These are phyloP conservation scores for Sialia sialis DNA, from an alignment of 2,113 vertebrate species.

Conservation along the genomic window DNA sequence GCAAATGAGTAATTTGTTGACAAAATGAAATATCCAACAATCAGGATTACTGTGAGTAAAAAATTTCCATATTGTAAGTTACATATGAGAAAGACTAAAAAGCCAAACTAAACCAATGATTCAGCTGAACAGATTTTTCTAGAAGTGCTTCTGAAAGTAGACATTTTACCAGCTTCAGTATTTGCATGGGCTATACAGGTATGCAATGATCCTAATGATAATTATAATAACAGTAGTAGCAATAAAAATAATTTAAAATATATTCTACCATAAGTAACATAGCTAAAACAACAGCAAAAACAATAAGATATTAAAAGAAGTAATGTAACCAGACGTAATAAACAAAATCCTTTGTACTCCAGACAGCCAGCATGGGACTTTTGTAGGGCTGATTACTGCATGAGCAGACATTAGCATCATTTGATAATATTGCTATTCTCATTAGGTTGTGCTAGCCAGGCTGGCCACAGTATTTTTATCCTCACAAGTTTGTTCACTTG, in stretches of 20 bases:
- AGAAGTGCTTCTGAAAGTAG: not conserved
- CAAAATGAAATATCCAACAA: not conserved
- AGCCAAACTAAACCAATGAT: not conserved
- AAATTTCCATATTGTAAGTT: not conserved
- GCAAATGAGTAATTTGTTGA: not conserved
- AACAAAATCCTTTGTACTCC: not conserved
- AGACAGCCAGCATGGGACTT: not conserved
- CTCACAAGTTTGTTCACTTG: not conserved
- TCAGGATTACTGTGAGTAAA: not conserved
- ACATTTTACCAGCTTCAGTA: not conserved
- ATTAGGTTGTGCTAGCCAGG: not conserved
- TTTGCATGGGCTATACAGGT: not conserved
- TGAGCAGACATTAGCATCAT: not conserved
- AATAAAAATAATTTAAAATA: not conserved
- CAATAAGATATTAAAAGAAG: not conserved
- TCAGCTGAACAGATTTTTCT: not conserved
- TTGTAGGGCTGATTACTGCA: not conserved
- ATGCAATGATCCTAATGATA: not conserved
- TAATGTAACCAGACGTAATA: not conserved
- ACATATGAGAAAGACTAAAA: not conserved
- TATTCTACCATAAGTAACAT: not conserved
- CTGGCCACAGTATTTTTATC: not conserved
- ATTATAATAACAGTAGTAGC: not conserved
- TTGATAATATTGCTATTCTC: not conserved
- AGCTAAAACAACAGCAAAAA: not conserved